These are phyloP conservation scores for Zapornia atra DNA, from an alignment of 2,113 vertebrate species.

Conservation along the genomic window DNA sequence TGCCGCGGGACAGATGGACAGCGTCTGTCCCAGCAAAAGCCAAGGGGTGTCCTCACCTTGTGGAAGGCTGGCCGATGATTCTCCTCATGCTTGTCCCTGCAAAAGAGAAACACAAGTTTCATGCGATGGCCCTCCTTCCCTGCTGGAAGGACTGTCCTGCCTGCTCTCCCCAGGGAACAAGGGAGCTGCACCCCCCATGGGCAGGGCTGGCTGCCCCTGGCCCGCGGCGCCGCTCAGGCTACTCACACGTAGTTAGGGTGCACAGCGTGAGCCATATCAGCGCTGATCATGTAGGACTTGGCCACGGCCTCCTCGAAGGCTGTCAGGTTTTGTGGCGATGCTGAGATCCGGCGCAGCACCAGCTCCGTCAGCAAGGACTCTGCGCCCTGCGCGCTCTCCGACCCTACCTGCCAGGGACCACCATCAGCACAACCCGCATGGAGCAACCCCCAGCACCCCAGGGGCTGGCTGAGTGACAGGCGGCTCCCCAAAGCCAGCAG, in stretches of 20 bases:
- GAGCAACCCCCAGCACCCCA: fast-evolving
- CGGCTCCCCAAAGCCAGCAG: background rate
- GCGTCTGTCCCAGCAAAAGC: background rate
- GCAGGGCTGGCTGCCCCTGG: background rate
- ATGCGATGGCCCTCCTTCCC: background rate
- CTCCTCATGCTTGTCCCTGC: constrained; percentile 96
- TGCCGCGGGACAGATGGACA: fast-evolving
- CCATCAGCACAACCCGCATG: background rate
- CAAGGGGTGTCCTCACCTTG: constrained; percentile 80
- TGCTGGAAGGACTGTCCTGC: background rate
- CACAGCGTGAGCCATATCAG: constrained; percentile 95
- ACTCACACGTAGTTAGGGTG: constrained; percentile 97
- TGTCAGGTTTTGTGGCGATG: constrained; percentile 79
- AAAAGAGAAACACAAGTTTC: background rate
- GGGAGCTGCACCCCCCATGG: fast-evolving
- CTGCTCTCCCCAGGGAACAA: background rate
- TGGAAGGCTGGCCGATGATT: constrained; percentile 95
- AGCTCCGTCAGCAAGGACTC: constrained; percentile 93
- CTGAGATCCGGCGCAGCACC: constrained; percentile 88
- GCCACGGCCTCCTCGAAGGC: constrained; percentile 93
- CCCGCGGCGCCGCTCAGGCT: background rate
- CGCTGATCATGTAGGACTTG: constrained; percentile 95
- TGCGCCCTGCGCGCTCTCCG: constrained; percentile 91
- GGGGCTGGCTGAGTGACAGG: background rate
- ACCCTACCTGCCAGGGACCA: constrained; percentile 85